Conservation (phyloP, 2,888 invertebrate genomes). For the Drosophila monieri region DNA sequence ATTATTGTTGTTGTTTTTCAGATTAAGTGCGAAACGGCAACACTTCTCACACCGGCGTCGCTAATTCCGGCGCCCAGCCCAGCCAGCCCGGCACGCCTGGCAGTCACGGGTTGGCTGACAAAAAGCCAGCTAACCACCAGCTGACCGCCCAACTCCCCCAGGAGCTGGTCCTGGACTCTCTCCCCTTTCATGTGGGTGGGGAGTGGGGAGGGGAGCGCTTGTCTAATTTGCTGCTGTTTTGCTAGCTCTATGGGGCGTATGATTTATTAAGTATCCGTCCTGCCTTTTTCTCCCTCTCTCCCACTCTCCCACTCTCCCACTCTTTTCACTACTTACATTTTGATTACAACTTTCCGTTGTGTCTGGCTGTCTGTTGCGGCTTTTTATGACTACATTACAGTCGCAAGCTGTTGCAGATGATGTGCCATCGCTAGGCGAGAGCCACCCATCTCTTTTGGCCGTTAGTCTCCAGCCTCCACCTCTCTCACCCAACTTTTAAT, state of each 20-base stretch:
- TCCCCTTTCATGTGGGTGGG: not conserved
- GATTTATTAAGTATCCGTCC: conserved; percentile 72
- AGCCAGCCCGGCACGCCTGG: not conserved
- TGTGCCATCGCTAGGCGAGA: conserved; percentile 13
- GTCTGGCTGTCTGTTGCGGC: conserved; percentile 43
- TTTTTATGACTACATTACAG: conserved; percentile 71
- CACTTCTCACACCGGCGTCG: conserved; percentile 15
- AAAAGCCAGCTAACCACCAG: conserved; percentile 67
- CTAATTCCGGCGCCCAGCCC: not conserved
- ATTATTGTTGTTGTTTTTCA: conserved; percentile 20
- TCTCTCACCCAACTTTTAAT: conserved; percentile 3
- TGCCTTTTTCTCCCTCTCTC: conserved; percentile 47
- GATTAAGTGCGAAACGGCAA: conserved; percentile 54
- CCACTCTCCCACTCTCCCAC: conserved; percentile 47
- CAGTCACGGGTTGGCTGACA: conserved; percentile 56
- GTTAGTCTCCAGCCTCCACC: not conserved
- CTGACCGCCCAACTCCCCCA: conserved; percentile 45
- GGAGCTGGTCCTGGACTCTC: conserved; percentile 16
- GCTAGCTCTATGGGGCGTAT: conserved; percentile 53
- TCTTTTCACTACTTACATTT: conserved; percentile 43
- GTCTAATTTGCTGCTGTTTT: conserved; percentile 57
- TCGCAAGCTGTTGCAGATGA: conserved; percentile 58
- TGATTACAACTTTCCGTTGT: conserved; percentile 65
- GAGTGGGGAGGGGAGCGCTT: too few species aligned
- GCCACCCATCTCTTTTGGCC: not conserved